Evolutionary conservation across 2,113 vertebrate species (phyloP).

Genomic region (Oncorhynchus mykiss): DNA sequence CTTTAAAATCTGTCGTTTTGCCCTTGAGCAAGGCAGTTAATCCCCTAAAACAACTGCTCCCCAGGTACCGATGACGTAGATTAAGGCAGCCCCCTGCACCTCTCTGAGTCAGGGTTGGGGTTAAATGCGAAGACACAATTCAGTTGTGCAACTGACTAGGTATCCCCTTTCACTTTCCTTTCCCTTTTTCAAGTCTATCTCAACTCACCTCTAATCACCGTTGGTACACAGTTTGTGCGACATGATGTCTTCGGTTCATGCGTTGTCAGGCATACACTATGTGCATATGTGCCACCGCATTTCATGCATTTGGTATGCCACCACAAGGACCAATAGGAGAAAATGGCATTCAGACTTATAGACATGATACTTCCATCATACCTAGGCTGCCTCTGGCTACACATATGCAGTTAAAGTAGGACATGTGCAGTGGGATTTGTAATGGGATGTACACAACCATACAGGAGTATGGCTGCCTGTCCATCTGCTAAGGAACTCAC

Average conservation of each 20-base stretch:
- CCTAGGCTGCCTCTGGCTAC: slow-evolving; percentile 14
- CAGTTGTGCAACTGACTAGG: no score
- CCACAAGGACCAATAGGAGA: neutral
- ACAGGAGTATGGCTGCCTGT: slow-evolving; percentile 47
- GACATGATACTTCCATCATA: neutral
- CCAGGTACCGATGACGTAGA: no score
- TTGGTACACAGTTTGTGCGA: no score
- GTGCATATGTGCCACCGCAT: slow-evolving; percentile 24
- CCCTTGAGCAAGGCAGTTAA: no score
- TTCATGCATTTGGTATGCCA: slow-evolving; percentile 20
- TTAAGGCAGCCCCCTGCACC: no score
- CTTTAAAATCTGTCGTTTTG: slow-evolving; percentile 26
- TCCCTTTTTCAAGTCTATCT: no score
- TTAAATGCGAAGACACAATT: no score
- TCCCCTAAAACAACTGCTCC: no score
- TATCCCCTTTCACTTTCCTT: no score
- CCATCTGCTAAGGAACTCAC: slow-evolving; percentile 25
- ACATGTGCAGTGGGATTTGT: slow-evolving; percentile 10
- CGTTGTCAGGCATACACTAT: slow-evolving; percentile 39
- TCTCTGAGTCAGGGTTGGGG: no score
- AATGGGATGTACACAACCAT: slow-evolving; percentile 33
- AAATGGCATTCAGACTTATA: neutral
- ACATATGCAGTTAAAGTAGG: neutral
- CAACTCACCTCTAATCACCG: no score
- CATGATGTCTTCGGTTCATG: no score